Evolutionary conservation across 2,888 invertebrate species (phyloP).

Genomic region (Spodoptera picta): DNA sequence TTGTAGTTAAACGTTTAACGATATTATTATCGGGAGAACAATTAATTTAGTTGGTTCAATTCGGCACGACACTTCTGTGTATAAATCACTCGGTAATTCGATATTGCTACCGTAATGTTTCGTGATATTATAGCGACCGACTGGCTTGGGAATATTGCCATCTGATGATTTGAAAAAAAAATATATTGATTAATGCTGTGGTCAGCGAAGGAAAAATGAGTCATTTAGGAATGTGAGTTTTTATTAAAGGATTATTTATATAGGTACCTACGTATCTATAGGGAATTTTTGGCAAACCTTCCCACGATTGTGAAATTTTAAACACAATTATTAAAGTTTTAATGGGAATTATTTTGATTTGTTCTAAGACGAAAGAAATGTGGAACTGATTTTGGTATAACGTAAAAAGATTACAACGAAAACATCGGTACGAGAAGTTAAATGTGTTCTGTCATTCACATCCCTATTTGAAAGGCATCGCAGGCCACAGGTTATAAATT

Average conservation of each 20-base stretch:
- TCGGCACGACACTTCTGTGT: conserved; percentile 67
- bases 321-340: too few species aligned
- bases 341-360: too few species aligned
- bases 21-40: conserved; percentile 70
- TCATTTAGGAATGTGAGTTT: too few species aligned
- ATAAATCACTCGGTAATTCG: conserved; percentile 76
- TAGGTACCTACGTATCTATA: too few species aligned
- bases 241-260: not conserved
- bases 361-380: too few species aligned
- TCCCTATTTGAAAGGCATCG: conserved; percentile 6
- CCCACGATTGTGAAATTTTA: too few species aligned
- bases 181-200: too few species aligned
- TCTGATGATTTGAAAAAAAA: not conserved
- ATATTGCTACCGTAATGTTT: conserved; percentile 66
- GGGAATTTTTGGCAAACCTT: too few species aligned
- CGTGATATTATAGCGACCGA: conserved; percentile 49
- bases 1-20: conserved; percentile 63
- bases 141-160: conserved; percentile 17
- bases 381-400: too few species aligned
- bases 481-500: conserved; percentile 27
- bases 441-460: not conserved
- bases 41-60: conserved; percentile 70
- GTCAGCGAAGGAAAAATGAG: too few species aligned
- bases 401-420: too few species aligned
- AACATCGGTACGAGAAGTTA: not conserved